These are phyloP conservation scores for Lamprotornis superbus DNA, from an alignment of 2,113 vertebrate genomes.

Conservation along the genomic window DNA sequence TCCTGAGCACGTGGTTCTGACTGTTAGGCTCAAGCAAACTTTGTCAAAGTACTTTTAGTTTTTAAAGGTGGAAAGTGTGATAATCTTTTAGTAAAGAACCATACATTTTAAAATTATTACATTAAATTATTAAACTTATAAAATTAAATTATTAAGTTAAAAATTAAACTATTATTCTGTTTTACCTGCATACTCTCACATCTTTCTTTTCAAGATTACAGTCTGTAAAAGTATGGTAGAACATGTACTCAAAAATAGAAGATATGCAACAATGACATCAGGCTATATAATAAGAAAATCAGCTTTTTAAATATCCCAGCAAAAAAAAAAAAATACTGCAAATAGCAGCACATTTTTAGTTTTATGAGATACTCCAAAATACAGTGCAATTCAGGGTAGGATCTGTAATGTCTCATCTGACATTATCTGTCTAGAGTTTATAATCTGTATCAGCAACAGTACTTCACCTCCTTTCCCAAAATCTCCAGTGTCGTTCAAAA, in stretches of 20 bases:
- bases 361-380: neutral
- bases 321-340: neutral
- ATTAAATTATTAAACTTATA: neutral
- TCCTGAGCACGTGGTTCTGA: neutral
- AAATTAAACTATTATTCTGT: neutral
- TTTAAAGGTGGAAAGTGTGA: neutral
- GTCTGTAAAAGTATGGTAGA: neutral
- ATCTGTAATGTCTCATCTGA: neutral
- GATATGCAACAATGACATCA: neutral
- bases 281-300: neutral
- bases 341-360: neutral
- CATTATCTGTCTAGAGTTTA: neutral
- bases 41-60: neutral
- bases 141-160: neutral
- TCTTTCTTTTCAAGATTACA: neutral
- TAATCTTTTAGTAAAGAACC: neutral
- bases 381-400: neutral
- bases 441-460: neutral
- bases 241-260: neutral
- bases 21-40: neutral
- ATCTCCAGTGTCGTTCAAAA: neutral
- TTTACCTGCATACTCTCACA: neutral
- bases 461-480: neutral
- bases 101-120: neutral
- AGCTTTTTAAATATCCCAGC: neutral